A percentile compares a stretch with the other conserved stretches of the same genome.
These are phyloP conservation scores for Mythimna ferrago DNA, from an alignment of 2,888 invertebrate species.

Conservation along the genomic window DNA sequence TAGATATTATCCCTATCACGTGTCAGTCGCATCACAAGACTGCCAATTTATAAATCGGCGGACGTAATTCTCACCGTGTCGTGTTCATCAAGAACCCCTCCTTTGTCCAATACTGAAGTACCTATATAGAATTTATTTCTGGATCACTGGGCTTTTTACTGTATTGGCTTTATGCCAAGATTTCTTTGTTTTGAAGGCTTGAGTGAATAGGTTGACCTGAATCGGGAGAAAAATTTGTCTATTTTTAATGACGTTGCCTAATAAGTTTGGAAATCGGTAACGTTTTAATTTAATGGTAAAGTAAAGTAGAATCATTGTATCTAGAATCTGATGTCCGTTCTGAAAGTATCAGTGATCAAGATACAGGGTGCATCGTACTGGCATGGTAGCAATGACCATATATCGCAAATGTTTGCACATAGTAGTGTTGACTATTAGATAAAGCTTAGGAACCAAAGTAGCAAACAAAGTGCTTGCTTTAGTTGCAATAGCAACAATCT, in stretches of 20 bases:
- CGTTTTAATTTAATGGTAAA: too few relatives aligned
- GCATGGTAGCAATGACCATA: conserved; percentile 5
- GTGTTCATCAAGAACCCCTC: conserved; percentile 24
- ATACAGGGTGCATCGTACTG: conserved; percentile 25
- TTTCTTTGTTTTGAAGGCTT: conserved; percentile 42
- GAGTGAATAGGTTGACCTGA: conserved; percentile 17
- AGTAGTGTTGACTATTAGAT: conserved; percentile 1
- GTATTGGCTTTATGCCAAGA: conserved; percentile 45
- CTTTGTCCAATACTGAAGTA: conserved; percentile 41
- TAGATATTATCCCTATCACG: conserved; percentile 20
- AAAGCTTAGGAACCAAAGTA: not conserved
- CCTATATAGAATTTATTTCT: conserved; percentile 32
- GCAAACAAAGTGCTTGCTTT: not conserved
- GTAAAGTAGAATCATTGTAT: too few relatives aligned
- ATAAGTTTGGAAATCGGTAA: not conserved
- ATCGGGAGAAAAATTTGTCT: conserved; percentile 16
- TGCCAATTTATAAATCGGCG: conserved; percentile 76
- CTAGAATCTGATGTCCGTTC: too few relatives aligned
- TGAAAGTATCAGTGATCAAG: conserved; percentile 11
- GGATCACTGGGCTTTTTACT: conserved; percentile 33
- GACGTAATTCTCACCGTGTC: conserved; percentile 59
- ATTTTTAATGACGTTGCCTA: not conserved
- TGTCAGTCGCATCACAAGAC: conserved; percentile 25
- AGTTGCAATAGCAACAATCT: not conserved
- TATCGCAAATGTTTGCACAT: conserved; percentile 1